Conservation (phyloP, 2,888 invertebrate species). For the Diploptera punctata region DNA sequence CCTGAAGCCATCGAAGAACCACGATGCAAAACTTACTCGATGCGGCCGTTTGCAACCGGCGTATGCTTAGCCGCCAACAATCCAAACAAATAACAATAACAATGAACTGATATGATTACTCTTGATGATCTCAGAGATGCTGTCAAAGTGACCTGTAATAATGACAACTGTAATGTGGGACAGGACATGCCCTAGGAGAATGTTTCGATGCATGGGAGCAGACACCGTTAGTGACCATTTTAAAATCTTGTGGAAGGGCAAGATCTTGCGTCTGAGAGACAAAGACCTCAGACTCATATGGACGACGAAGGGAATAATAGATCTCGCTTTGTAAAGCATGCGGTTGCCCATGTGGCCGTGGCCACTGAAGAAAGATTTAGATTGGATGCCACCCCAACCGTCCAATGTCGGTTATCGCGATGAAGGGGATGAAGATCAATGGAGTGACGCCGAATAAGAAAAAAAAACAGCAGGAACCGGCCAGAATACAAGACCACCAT, state of each 20-base stretch:
- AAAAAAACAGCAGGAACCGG: constrained; percentile 73
- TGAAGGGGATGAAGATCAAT: constrained; percentile 59
- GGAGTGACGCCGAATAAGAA: constrained; percentile 68
- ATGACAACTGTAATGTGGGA: constrained; percentile 87
- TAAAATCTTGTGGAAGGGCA: constrained; percentile 90
- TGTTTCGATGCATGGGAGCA: constrained; percentile 96
- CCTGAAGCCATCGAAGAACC: constrained; percentile 47
- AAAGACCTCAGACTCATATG: constrained; percentile 93
- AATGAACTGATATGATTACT: constrained; percentile 53
- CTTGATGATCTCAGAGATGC: constrained; percentile 78
- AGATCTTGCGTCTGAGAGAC: constrained; percentile 95
- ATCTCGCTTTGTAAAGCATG: constrained; percentile 95
- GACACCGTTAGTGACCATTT: constrained; percentile 77
- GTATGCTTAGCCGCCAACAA: constrained; percentile 74
- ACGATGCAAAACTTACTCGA: constrained; percentile 63
- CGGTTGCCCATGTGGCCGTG: constrained; percentile 91
- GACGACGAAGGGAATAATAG: constrained; percentile 98
- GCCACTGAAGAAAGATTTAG: constrained; percentile 94
- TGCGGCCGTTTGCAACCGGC: constrained; percentile 74
- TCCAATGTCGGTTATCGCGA: constrained; percentile 58
- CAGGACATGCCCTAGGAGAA: constrained; percentile 95
- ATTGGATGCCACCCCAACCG: constrained; percentile 81
- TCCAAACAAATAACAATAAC: constrained; percentile 46
- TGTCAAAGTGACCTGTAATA: constrained; percentile 92
- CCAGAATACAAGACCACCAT: constrained; percentile 66